These are phyloP conservation scores for Drosophila asahinai DNA, from an alignment of 1,140 invertebrate genomes.

Conservation along the genomic window DNA sequence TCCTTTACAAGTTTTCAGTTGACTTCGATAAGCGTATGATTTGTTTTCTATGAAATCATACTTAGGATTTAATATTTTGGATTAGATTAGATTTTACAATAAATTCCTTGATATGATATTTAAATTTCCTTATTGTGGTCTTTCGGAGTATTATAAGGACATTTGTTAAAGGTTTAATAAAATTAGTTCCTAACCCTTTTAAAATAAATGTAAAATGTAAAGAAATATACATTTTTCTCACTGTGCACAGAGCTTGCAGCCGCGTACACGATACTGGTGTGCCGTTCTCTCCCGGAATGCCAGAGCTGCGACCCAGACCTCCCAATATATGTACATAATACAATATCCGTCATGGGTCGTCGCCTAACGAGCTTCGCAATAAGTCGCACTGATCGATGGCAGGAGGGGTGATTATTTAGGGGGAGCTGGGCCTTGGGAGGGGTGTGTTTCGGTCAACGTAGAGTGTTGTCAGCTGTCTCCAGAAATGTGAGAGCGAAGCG, in stretches of 20 bases:
- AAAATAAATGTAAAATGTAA: too few species aligned
- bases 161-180: too few species aligned
- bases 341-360: constrained; percentile 44
- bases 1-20: not conserved
- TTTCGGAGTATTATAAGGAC: too few species aligned
- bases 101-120: not conserved
- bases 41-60: not conserved
- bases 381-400: constrained; percentile 47
- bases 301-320: constrained; percentile 39
- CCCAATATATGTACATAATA: constrained; percentile 21
- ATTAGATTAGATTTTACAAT: too few species aligned
- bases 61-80: not conserved
- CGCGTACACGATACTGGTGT: not conserved
- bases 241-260: constrained; percentile 24
- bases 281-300: constrained; percentile 25
- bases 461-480: constrained; percentile 30
- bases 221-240: not conserved
- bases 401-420: constrained; percentile 28
- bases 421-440: not conserved
- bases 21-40: not conserved
- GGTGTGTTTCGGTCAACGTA: not conserved
- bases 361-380: constrained; percentile 43
- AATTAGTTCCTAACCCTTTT: not conserved
- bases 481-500: not conserved
- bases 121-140: too few species aligned